Percentiles rank a stretch among this genome's conserved stretches.
phyloP scores from a whole-genome alignment of 1,140 invertebrate genomes.

The Drosophila ohnishii region DNA sequence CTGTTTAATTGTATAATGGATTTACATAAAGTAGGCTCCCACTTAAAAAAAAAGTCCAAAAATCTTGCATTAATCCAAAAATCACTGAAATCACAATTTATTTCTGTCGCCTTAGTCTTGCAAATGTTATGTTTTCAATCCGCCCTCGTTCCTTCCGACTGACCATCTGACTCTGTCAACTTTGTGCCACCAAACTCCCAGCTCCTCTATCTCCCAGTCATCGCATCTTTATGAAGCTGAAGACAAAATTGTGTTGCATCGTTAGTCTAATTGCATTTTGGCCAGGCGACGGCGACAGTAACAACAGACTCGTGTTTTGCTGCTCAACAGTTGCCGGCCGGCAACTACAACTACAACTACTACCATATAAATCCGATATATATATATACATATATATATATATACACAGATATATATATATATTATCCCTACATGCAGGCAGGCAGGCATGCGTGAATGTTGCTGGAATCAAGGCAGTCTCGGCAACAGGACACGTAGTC shows the following conservation, averaged over 20 bases:
- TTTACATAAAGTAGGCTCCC: too few relatives aligned
- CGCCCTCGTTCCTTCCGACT: slow-evolving; percentile 7
- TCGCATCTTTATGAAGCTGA: slow-evolving; percentile 68
- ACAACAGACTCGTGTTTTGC: slow-evolving; percentile 53
- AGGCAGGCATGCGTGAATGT: slow-evolving; percentile 65
- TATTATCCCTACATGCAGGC: slow-evolving; percentile 8
- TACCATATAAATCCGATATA: slow-evolving; percentile 1
- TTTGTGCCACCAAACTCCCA: not conserved
- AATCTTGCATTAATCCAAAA: too few relatives aligned
- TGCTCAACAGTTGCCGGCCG: slow-evolving; percentile 27
- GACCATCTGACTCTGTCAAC: slow-evolving; percentile 32
- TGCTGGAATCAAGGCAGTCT: slow-evolving; percentile 48
- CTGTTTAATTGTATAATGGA: too few relatives aligned
- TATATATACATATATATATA: not conserved
- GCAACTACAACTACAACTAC: slow-evolving; percentile 2
- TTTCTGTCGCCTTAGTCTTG: too few relatives aligned
- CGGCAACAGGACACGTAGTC: slow-evolving; percentile 31
- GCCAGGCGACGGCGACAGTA: slow-evolving; percentile 48
- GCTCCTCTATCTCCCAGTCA: slow-evolving; percentile 3
- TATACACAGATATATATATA: not conserved
- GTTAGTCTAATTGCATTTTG: slow-evolving; percentile 80
- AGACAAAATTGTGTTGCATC: slow-evolving; percentile 79
- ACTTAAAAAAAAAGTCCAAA: too few relatives aligned
- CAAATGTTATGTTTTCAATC: not conserved
- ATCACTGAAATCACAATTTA: too few relatives aligned